Evolutionary conservation across 2,113 vertebrate genomes (phyloP).

Genomic region (Corvus hawaiiensis): DNA sequence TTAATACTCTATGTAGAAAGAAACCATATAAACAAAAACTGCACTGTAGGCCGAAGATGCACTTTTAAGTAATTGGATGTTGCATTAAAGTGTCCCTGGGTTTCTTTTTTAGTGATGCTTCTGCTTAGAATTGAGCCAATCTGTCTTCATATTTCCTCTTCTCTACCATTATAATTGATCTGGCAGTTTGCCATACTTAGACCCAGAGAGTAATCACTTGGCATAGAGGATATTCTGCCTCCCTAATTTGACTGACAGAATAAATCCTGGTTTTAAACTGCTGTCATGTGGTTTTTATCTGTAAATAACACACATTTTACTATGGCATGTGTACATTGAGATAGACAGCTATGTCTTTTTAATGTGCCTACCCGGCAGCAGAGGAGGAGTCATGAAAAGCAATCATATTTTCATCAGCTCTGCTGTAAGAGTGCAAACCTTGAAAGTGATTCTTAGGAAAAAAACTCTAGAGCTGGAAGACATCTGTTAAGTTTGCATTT

Average conservation of each 20-base stretch:
- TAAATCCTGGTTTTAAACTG: slow-evolving; percentile 58
- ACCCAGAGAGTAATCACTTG: slow-evolving; percentile 54
- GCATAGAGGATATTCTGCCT: slow-evolving; percentile 61
- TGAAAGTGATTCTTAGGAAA: neutral
- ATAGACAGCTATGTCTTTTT: slow-evolving; percentile 56
- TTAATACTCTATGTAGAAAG: neutral
- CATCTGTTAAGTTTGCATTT: neutral
- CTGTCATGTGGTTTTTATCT: slow-evolving; percentile 69
- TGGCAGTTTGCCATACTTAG: slow-evolving; percentile 56
- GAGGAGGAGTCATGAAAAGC: neutral
- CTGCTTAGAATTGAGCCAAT: slow-evolving; percentile 71
- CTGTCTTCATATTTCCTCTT: slow-evolving; percentile 74
- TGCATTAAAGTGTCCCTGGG: slow-evolving; percentile 63
- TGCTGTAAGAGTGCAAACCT: neutral
- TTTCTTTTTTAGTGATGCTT: slow-evolving; percentile 63
- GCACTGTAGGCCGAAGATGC: neutral
- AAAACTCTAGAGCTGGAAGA: neutral
- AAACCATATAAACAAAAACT: slow-evolving; percentile 18
- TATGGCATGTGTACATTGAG: slow-evolving; percentile 44
- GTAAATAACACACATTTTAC: slow-evolving; percentile 70
- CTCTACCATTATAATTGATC: slow-evolving; percentile 68
- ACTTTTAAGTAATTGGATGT: slow-evolving; percentile 66
- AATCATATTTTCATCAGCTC: slow-evolving; percentile 19
- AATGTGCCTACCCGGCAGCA: neutral
- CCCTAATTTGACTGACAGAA: slow-evolving; percentile 71